Evolutionary conservation across 2,797 vertebrate species (phyloP), one percentile per base, ranked within the genome.

Genomic region (Pogoniulus pusillus): DNA sequence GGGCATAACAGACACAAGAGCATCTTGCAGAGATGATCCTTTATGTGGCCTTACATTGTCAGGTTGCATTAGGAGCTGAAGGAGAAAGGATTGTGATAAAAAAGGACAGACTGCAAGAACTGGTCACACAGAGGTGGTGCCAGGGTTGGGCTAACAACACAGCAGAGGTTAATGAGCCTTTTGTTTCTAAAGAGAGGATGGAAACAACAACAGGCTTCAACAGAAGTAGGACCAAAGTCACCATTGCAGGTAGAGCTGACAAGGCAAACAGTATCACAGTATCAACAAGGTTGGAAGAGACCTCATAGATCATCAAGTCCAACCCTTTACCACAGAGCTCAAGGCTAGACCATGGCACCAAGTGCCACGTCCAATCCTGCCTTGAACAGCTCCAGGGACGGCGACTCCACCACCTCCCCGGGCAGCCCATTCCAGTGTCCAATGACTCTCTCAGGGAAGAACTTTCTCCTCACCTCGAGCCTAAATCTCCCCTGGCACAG

Each of bases 11-110:
- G 12, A 43, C 5, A 16, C 15, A 13, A 55, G 23, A 24, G 27
- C 60, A 71, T 49, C 49, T 70, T 4, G 2, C 13, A 43, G 37
- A 84, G 32, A 17, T 7, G 20, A 13, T 72, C 62, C 26, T 77
- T 78, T 6, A 1, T 4, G 10, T 3, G 4, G 34, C 6, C 3
- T 4, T 45, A 39, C 2, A 1, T 14, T 49, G 27, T n/a, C 4
- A 0, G 32, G 68, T 22, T 35, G 39, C 49, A 45, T 22, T 49
- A 70, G 55, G 32, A 78, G n/a, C 55, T 69, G 23, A 12, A 75
- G 66, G 24, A 88, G 7, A 32, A 79, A 74, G 34, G 27, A 13
- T 30, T 29, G 9, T 16, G 29, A 71, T 23, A 37, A 53, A 68
- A n/a, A 62, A 57, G 34, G 62, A 37, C 18, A 82, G 35, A 32